Percentiles rank a stretch among this genome's conserved stretches.
Conservation (phyloP, 2,888 invertebrate genomes). For the Polyommatus icarus region DNA sequence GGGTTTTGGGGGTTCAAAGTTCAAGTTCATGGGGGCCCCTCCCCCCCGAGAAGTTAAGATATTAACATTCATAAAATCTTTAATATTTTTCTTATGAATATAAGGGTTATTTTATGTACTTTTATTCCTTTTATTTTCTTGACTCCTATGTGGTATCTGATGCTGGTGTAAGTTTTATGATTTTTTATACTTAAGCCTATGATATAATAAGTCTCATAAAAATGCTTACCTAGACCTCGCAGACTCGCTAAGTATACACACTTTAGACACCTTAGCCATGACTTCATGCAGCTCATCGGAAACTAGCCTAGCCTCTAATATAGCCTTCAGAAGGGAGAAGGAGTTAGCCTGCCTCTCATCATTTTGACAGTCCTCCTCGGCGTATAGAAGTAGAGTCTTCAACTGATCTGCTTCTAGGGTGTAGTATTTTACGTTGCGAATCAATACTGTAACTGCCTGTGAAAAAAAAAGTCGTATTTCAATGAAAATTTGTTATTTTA, state of each 20-base stretch:
- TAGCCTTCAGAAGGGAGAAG: slow-evolving; percentile 91
- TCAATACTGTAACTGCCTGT: slow-evolving; percentile 88
- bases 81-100: too few relatives aligned
- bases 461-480: slow-evolving; percentile 44
- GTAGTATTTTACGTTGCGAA: slow-evolving; percentile 89
- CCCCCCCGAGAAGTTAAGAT: too few relatives aligned
- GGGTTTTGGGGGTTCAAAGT: too few relatives aligned
- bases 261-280: slow-evolving; percentile 89
- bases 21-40: too few relatives aligned
- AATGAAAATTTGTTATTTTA: too few relatives aligned
- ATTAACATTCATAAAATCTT: too few relatives aligned
- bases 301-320: slow-evolving; percentile 87
- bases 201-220: too few relatives aligned
- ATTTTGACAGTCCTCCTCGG: slow-evolving; percentile 94
- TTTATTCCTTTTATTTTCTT: too few relatives aligned
- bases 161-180: too few relatives aligned
- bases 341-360: slow-evolving; percentile 92
- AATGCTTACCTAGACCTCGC: slow-evolving; percentile 72
- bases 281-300: slow-evolving; percentile 88
- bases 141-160: too few relatives aligned
- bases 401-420: slow-evolving; percentile 86
- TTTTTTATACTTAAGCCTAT: too few relatives aligned
- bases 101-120: too few relatives aligned
- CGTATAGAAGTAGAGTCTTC: slow-evolving; percentile 90
- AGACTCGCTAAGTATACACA: slow-evolving; percentile 89